Base-by-base conservation (phyloP, 2,888 invertebrate species). In the Nymphalis urticae region DNA sequence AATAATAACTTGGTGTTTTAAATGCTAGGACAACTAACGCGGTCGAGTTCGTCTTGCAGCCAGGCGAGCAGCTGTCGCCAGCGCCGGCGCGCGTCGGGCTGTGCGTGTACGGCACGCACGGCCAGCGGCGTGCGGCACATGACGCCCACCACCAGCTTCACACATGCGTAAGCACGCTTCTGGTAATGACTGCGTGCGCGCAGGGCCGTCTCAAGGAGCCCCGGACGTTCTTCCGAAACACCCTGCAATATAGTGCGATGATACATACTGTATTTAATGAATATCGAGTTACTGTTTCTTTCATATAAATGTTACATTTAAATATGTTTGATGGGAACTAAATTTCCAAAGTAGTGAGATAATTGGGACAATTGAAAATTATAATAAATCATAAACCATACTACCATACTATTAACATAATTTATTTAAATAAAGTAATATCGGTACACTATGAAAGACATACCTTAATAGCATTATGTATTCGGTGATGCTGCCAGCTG, bases 141-240 rank as follows among this genome's bases (percentile, higher is more conserved):
- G 74, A 98, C 94, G 77, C 96, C 95, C 73, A 98, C 98, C 93
- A 99, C 94, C 85, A 98, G 97, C 93, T 99, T 99, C 73, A 99
- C 97, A 91, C 98, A 98, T 88, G 98, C 98, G 93, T 99, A 99
- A 73, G 98, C 98, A 75, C 98, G 94, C 91, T 98, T 98, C 89
- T 98, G 98, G 90, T 98, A 98, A 90, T 98, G 98, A 74, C 96
- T 97, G 89, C 98, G 98, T 70, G 97, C 97, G 72, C 97, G 95
- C 78, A 96, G 95, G 82, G 98, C 98, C 68, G 97, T 98, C 84
- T 99, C 98, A 78, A 99, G 94, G 66, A 99, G 93, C 0, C 98
- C 98, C 80, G 98, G 98, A 56, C 97, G 94, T 82, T 98, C 92
- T 70, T 91, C 91, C 2, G 90, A 90, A 62, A 92, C 89, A 66